Conservation (phyloP, 2,797 vertebrate genomes). For the Falco berigora region DNA sequence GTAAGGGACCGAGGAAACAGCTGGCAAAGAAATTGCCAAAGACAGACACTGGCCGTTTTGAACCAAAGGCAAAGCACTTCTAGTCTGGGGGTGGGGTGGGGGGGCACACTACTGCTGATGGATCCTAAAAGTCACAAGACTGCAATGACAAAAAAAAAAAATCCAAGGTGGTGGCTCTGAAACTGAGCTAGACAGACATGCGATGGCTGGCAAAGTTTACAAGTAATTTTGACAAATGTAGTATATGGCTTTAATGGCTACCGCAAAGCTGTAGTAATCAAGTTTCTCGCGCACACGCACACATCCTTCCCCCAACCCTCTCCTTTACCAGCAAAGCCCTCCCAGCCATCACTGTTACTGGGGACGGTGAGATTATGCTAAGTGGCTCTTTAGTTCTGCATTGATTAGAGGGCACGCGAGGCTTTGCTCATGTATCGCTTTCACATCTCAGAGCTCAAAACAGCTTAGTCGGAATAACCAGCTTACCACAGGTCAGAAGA, state of each 20-base stretch:
- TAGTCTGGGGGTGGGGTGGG: fast-evolving
- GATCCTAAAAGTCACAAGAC: not conserved
- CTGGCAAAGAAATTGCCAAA: not conserved
- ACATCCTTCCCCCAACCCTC: not conserved
- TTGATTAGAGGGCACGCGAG: not conserved
- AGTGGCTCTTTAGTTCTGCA: slow-evolving; percentile 14
- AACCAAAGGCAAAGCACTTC: not conserved
- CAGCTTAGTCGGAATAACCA: slow-evolving; percentile 37
- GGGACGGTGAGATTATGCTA: not conserved
- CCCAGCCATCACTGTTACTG: not conserved
- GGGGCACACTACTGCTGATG: not conserved
- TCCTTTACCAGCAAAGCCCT: not conserved
- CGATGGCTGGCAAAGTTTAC: not conserved
- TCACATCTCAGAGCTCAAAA: slow-evolving; percentile 26
- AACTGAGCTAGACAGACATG: fast-evolving
- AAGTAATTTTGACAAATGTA: not conserved
- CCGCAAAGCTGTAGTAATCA: not conserved
- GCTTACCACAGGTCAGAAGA: slow-evolving; percentile 31
- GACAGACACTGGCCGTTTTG: not conserved
- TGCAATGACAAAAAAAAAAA: not conserved
- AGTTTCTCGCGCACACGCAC: no score
- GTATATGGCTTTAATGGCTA: not conserved
- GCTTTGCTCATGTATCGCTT: not conserved
- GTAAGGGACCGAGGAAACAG: not conserved
- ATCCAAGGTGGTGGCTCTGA: not conserved